Conservation (phyloP, 2,888 invertebrate species). For the Dasysyrphus tricinctus region DNA sequence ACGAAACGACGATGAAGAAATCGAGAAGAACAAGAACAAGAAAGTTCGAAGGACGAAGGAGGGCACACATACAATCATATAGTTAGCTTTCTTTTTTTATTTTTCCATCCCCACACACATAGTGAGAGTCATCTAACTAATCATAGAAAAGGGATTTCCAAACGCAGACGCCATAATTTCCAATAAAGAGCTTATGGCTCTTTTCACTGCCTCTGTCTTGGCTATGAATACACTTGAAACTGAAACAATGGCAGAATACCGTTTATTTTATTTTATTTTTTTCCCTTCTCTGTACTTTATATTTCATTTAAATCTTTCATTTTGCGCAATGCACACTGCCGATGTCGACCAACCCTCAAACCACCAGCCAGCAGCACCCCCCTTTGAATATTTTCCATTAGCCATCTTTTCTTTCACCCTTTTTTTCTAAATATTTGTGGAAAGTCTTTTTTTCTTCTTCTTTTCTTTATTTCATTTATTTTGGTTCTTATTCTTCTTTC, state of each 20-base stretch:
- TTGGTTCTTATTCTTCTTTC: constrained; percentile 9
- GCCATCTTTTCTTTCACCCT: constrained; percentile 31
- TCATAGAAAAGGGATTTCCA: constrained; percentile 72
- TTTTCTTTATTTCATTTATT: constrained; percentile 8
- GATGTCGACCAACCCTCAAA: neutral
- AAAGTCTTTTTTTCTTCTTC: constrained; percentile 9
- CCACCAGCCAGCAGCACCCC: constrained; percentile 11
- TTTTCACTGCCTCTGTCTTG: constrained; percentile 34
- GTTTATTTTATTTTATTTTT: constrained; percentile 9
- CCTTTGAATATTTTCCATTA: constrained; percentile 60
- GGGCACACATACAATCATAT: constrained; percentile 24
- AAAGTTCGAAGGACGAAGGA: constrained; percentile 69
- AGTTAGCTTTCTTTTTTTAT: neutral
- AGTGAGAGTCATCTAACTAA: constrained; percentile 42
- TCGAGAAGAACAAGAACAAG: constrained; percentile 34
- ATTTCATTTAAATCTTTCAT: constrained; percentile 59
- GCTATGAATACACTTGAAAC: constrained; percentile 34
- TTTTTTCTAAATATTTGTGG: neutral
- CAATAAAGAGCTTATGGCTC: constrained; percentile 73
- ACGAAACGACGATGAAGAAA: constrained; percentile 23
- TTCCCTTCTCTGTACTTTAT: constrained; percentile 8
- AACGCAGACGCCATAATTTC: constrained; percentile 76
- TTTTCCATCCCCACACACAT: neutral
- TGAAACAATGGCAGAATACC: constrained; percentile 70
- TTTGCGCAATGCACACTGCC: constrained; percentile 59